Evolutionary conservation across 2,113 vertebrate species (phyloP).

Genomic region (Siniperca knerii): DNA sequence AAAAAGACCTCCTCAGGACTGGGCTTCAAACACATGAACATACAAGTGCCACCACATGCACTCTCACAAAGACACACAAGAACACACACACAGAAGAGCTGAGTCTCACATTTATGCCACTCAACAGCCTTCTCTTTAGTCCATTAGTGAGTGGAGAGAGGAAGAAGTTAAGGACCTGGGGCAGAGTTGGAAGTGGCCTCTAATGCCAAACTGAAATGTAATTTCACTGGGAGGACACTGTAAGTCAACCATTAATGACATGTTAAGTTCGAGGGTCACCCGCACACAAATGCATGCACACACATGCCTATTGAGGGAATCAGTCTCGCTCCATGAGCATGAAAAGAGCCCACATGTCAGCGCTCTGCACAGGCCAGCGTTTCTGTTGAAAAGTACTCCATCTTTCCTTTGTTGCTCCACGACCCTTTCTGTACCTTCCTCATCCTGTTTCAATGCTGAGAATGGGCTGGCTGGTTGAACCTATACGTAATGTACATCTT

Average conservation of each 20-base stretch:
- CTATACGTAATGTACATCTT: slow-evolving; percentile 17
- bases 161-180: slow-evolving; percentile 47
- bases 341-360: slow-evolving; percentile 78
- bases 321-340: slow-evolving; percentile 73
- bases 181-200: slow-evolving; percentile 49
- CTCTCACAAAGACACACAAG: slow-evolving; percentile 56
- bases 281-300: slow-evolving; percentile 32
- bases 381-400: slow-evolving; percentile 56
- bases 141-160: slow-evolving; percentile 34
- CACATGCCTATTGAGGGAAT: slow-evolving; percentile 67
- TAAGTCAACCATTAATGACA: slow-evolving; percentile 59
- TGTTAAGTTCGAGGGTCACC: slow-evolving; percentile 54
- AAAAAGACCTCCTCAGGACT: slow-evolving; percentile 56
- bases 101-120: slow-evolving; percentile 43
- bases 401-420: slow-evolving; percentile 41
- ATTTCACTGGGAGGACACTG: slow-evolving; percentile 52
- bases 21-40: slow-evolving; percentile 56
- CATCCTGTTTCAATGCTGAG: slow-evolving; percentile 50
- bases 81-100: slow-evolving; percentile 43
- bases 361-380: slow-evolving; percentile 26
- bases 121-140: slow-evolving; percentile 41
- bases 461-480: slow-evolving; percentile 8
- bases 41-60: slow-evolving; percentile 39
- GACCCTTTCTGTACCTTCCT: slow-evolving; percentile 39
- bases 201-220: slow-evolving; percentile 43